phyloP scores from a whole-genome alignment of 2,888 invertebrate species.

The Harmothoe impar region DNA sequence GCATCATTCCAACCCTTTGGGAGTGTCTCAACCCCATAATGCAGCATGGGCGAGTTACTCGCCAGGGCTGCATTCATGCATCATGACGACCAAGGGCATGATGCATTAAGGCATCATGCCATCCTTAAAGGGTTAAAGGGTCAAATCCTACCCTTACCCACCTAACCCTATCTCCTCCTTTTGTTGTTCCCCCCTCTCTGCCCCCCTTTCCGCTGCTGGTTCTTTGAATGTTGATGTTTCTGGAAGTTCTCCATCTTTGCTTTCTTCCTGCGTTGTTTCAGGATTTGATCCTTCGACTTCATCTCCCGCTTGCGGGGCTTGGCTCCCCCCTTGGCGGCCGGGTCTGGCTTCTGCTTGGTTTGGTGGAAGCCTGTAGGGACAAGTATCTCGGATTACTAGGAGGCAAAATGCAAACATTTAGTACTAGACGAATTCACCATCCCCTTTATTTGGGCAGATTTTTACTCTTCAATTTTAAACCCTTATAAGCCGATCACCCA shows the following conservation, averaged over 20 bases:
- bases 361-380: slow-evolving; percentile 64
- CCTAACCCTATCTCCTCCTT: neutral
- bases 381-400: neutral
- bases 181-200: neutral
- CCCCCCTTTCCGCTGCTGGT: neutral
- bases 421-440: neutral
- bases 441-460: neutral
- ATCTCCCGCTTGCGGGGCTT: slow-evolving; percentile 73
- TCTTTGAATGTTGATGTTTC: slow-evolving; percentile 66
- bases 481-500: too few species aligned
- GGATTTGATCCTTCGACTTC: slow-evolving; percentile 88
- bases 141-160: too few species aligned
- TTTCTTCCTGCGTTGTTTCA: slow-evolving; percentile 80
- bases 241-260: slow-evolving; percentile 78
- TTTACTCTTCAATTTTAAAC: too few species aligned
- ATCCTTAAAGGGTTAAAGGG: too few species aligned
- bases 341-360: slow-evolving; percentile 73
- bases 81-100: too few species aligned
- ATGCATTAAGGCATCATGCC: too few species aligned
- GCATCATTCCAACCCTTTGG: too few species aligned
- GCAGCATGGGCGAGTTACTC: too few species aligned
- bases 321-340: slow-evolving; percentile 59
- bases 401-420: neutral
- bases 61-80: too few species aligned
- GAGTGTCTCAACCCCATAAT: too few species aligned